Evolutionary conservation across 92 coral and sea anemone genomes (phyloP), one percentile per base, ranked within the genome.

Genomic region (Desmophyllum pertusum): DNA sequence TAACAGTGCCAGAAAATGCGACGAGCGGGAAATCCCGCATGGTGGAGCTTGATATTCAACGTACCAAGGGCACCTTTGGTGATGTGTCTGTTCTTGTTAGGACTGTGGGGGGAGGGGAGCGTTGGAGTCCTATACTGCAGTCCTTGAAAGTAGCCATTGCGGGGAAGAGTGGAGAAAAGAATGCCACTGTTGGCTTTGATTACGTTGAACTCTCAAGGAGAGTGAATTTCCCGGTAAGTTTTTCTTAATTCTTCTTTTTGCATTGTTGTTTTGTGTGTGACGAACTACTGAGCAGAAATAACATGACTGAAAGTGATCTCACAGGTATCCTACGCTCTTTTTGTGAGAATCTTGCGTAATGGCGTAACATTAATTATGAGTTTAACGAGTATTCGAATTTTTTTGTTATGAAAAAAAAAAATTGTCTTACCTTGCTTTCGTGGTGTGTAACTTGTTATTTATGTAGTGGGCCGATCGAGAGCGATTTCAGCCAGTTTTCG

Each of bases 41-140:
- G 25, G 95, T 96, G 41, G 83, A 88, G 67, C 79, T 96, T 38
- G 88, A 79, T 50, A 81, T 96, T 66, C 94, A 82, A 40, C 96
- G 99, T 19, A 93, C 95, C 65, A 89, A 86, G 51, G 99, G 99
- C 6, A 96, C 99, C 29, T 77, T 92, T 68, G 99, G 99, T 48
- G 83, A 40, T n/a, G 97, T 96, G 57, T 81, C 95, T 27, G 99
- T 94, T 78, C 84, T 88, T 46, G 99, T 96, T 41, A 88, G 99
- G 81, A 87, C 93, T 9, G 92, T 96, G 11, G 99, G 99, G 59
- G 99, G 99, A 23, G 99, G 98, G 10, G 99, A 96, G 84, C 59
- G 90, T 0, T 96, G 98, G 98, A 87, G 73, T 78, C 89, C 95
- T 1, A 85, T 80, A 46, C 85, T 94, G 5, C 90, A 67, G 84